Evolutionary conservation across 2,888 invertebrate species (phyloP).

Genomic region (Podabrus alpinus): DNA sequence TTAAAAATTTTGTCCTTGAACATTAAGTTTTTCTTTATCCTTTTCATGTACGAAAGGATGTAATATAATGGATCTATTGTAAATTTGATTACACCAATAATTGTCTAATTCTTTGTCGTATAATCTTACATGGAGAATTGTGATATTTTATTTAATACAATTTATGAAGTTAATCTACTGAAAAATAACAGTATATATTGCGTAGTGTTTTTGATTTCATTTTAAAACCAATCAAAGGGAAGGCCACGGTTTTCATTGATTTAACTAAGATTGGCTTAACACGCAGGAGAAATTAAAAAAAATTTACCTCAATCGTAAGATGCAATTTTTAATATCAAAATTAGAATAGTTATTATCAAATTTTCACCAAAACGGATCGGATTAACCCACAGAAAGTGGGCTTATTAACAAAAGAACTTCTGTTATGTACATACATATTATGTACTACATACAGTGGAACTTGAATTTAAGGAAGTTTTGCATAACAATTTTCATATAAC

Average conservation of each 20-base stretch:
- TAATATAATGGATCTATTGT: neutral
- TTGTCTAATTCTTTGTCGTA: neutral
- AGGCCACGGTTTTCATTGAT: neutral
- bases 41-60: neutral
- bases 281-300: neutral
- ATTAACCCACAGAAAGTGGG: too few species aligned
- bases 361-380: too few species aligned
- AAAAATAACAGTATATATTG: neutral
- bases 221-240: neutral
- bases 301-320: neutral
- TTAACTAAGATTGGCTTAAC: neutral
- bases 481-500: too few species aligned
- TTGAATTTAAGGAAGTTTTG: too few species aligned
- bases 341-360: too few species aligned
- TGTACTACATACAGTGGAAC: too few species aligned
- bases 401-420: too few species aligned
- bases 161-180: neutral
- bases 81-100: neutral
- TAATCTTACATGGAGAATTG: neutral
- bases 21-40: neutral
- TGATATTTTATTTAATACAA: neutral
- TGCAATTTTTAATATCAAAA: too few species aligned
- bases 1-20: neutral
- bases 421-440: too few species aligned
- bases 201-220: neutral